Percentiles rank a stretch among this genome's conserved stretches.
Evolutionary conservation across 2,113 vertebrate genomes (phyloP).

Genomic region (Struthio camelus): DNA sequence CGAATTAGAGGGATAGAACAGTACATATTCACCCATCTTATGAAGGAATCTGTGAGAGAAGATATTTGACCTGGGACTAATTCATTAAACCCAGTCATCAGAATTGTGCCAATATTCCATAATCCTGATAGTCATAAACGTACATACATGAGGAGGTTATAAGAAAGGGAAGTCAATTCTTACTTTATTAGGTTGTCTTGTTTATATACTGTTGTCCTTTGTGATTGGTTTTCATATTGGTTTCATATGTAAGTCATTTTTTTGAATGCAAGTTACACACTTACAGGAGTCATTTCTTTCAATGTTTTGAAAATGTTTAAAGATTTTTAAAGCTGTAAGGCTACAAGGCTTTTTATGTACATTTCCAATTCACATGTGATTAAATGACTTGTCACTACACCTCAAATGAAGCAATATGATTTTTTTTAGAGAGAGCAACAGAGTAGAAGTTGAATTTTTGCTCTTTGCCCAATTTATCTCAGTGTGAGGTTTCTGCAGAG

Average conservation of each 20-base stretch:
- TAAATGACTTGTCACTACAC: neutral
- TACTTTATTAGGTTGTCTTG: neutral
- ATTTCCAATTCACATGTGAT: neutral
- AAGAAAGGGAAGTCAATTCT: neutral
- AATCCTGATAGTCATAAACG: neutral
- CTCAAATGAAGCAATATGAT: neutral
- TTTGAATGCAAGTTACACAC: accelerated
- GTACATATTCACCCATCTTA: neutral
- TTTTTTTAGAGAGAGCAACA: neutral
- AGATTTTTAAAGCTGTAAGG: neutral
- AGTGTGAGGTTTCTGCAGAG: neutral
- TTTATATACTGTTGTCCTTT: neutral
- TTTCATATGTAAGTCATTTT: neutral
- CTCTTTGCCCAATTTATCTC: neutral
- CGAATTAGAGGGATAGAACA: neutral
- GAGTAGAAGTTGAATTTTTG: neutral
- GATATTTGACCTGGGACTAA: accelerated
- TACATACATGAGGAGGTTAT: neutral
- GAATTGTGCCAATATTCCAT: neutral
- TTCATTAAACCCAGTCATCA: neutral
- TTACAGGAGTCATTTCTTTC: neutral
- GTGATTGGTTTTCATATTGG: neutral
- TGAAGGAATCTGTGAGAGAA: neutral
- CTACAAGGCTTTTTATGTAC: neutral
- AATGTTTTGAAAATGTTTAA: neutral